Base-by-base conservation (phyloP, 2,113 vertebrate genomes). In the Pygoscelis antarcticus region DNA sequence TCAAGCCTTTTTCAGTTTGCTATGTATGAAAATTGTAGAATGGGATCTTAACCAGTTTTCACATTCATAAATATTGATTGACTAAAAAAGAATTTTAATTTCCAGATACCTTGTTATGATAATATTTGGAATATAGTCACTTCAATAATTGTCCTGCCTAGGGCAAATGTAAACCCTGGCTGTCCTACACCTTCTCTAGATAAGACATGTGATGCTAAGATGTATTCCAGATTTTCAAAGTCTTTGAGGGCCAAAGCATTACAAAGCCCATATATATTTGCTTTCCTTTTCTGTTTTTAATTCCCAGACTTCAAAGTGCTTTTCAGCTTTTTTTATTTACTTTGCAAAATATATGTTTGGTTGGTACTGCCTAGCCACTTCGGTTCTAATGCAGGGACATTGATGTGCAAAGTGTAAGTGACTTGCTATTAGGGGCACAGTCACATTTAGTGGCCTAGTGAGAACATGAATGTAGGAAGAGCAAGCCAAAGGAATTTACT, bases 121-220 rank as follows among this genome's bases (percentile, higher is more conserved):
- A 98, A 86, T 88, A 90, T 88, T 96, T 96, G 86, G 94, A 96
- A 90, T 84, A 84, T 89, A 97, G 97, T 97, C 82, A 97, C 91
- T 83, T 95, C 96, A 96, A 19, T 91, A 89, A 47, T 79, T 92
- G 97, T 97, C 36, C 91, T 91, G 90, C 92, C 86, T 75, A 60
- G 55, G 90, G 95, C 95, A 97, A 95, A 96, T 87, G 90, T 95
- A 96, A 96, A 86, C 51, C 76, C 83, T 55, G 91, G 42, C 84
- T 93, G 70, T 96, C 57, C 29, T 91, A 80, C 14, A 89, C 81
- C 92, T 97, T 89, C 89, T 93, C 88, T 80, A 96, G 96, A 94
- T 96, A 95, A 61, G 79, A 83, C 76, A 80, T 58, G 75, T 96
- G 84, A 89, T 89, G 62, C 54, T 72, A 64, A 93, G 91, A 97